Percentiles rank a stretch among this genome's conserved stretches.
phyloP scores from a whole-genome alignment of 2,888 invertebrate species.

The Malacosoma neustria region DNA sequence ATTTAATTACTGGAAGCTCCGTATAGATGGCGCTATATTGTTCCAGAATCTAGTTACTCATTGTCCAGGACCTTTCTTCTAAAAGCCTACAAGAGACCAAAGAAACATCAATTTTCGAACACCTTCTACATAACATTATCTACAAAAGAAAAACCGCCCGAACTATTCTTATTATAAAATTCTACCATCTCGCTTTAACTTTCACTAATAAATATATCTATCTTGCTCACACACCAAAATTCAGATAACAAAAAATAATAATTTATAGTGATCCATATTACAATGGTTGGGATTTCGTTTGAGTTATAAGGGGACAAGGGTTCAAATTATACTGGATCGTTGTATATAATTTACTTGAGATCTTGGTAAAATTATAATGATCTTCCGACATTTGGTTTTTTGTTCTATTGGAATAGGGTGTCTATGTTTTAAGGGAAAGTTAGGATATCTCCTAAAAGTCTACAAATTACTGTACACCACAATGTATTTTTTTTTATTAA shows the following conservation, averaged over 20 bases:
- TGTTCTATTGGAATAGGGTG: slow-evolving; percentile 36
- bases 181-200: slow-evolving; percentile 29
- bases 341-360: slow-evolving; percentile 48
- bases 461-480: too few relatives aligned
- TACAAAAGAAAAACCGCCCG: slow-evolving; percentile 46
- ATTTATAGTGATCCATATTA: slow-evolving; percentile 2
- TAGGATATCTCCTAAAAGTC: neutral
- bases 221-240: slow-evolving; percentile 34
- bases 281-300: neutral
- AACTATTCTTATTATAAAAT: slow-evolving; percentile 35
- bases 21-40: too few relatives aligned
- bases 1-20: too few relatives aligned
- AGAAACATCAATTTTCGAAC: too few relatives aligned
- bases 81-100: too few relatives aligned
- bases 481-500: too few relatives aligned
- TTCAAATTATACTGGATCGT: slow-evolving; percentile 11
- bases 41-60: too few relatives aligned
- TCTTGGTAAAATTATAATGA: slow-evolving; percentile 62
- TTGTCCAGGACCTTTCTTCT: too few relatives aligned
- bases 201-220: slow-evolving; percentile 30
- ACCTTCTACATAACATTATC: slow-evolving; percentile 41
- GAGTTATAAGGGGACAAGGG: slow-evolving; percentile 5
- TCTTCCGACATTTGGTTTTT: slow-evolving; percentile 30
- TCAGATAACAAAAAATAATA: slow-evolving; percentile 9
- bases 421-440: neutral